Conservation (phyloP, 2,113 vertebrate species). For the Corydoras maculifer region DNA sequence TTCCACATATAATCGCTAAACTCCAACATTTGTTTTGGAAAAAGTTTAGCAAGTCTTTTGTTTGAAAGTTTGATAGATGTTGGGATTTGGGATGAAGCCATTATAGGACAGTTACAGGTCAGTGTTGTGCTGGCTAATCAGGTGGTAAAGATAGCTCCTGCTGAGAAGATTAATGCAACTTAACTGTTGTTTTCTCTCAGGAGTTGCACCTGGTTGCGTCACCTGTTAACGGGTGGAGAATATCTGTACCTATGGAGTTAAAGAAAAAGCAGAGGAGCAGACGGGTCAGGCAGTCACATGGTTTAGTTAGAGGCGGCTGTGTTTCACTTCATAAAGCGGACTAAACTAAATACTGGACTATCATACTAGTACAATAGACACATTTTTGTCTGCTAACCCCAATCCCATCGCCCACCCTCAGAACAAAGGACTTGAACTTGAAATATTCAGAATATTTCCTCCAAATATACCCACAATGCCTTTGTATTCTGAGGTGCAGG, state of each 20-base stretch:
- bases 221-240: conserved; percentile 5
- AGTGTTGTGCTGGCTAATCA: conserved; percentile 38
- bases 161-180: conserved; percentile 25
- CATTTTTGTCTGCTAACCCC: too few relatives aligned
- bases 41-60: not conserved
- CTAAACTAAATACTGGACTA: too few relatives aligned
- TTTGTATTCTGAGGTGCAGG: too few relatives aligned
- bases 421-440: too few relatives aligned
- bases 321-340: not conserved
- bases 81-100: not conserved
- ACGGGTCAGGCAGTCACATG: not conserved
- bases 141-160: conserved; percentile 34
- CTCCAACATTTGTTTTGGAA: too few relatives aligned
- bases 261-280: not conserved
- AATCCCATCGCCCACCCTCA: too few relatives aligned
- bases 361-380: too few relatives aligned
- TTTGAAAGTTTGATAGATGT: not conserved
- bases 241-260: not conserved
- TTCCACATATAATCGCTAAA: too few relatives aligned
- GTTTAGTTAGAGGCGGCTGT: not conserved
- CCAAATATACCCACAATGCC: too few relatives aligned
- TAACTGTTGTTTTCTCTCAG: conserved; percentile 22
- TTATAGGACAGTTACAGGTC: not conserved
- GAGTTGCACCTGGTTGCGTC: conserved; percentile 34
- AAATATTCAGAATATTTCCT: too few relatives aligned